Conservation (phyloP, 2,797 vertebrate genomes). For the Thalassophryne amazonica region DNA sequence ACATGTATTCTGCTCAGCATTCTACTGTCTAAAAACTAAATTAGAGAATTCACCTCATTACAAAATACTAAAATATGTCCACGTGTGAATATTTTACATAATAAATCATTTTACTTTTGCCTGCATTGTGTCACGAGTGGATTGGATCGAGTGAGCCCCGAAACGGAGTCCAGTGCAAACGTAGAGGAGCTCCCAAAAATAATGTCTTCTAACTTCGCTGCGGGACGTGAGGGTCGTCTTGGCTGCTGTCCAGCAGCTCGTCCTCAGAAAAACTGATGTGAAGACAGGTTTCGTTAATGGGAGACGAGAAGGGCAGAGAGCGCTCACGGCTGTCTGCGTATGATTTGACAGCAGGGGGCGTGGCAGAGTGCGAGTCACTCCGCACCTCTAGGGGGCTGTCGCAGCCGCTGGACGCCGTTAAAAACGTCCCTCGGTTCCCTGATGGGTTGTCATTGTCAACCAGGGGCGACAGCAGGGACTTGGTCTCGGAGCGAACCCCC, state of each 20-base stretch:
- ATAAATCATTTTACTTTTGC: conserved; percentile 31
- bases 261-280: conserved; percentile 90
- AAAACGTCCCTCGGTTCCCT: conserved; percentile 56
- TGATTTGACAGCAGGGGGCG: conserved; percentile 10
- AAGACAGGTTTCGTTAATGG: conserved; percentile 80
- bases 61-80: conserved; percentile 72
- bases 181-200: conserved; percentile 23
- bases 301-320: conserved; percentile 62
- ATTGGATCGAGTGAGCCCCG: conserved; percentile 36
- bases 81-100: conserved; percentile 51
- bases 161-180: conserved; percentile 43
- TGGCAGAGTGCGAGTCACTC: background rate
- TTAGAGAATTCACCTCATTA: conserved; percentile 53
- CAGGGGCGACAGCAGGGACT: conserved; percentile 58
- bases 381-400: conserved; percentile 66
- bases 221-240: conserved; percentile 54
- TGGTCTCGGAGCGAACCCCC: conserved; percentile 73
- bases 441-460: conserved; percentile 73
- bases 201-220: conserved; percentile 62
- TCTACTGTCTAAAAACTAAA: conserved; percentile 60
- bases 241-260: conserved; percentile 73
- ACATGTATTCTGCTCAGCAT: conserved; percentile 55
- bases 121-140: conserved; percentile 36
- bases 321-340: conserved; percentile 38
- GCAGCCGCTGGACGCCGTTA: conserved; percentile 70